phyloP scores from a whole-genome alignment of 2,888 invertebrate genomes.

The Tenthredo mesomela region DNA sequence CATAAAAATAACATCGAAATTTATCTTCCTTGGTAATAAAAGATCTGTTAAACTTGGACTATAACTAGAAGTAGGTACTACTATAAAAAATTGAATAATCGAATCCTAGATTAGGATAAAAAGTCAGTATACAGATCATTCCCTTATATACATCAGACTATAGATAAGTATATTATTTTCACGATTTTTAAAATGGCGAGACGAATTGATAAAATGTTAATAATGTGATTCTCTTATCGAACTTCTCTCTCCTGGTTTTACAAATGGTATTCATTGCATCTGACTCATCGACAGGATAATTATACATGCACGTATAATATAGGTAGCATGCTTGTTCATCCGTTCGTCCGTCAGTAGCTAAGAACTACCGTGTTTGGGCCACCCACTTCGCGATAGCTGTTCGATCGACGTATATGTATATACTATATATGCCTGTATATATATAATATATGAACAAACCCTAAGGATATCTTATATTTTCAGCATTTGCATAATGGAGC shows the following conservation, averaged over 20 bases:
- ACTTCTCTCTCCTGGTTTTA: neutral
- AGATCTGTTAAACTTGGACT: neutral
- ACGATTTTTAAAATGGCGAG: neutral
- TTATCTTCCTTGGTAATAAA: neutral
- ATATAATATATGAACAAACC: slow-evolving; percentile 30
- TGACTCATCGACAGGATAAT: slow-evolving; percentile 71
- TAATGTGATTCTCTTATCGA: slow-evolving; percentile 4
- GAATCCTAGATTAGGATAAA: neutral
- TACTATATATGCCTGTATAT: neutral
- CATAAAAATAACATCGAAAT: neutral
- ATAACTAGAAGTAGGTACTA: neutral
- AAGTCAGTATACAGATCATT: neutral
- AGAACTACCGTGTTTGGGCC: slow-evolving; percentile 57
- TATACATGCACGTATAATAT: slow-evolving; percentile 62
- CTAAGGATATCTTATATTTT: slow-evolving; percentile 51
- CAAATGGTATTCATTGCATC: slow-evolving; percentile 34
- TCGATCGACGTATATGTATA: slow-evolving; percentile 30
- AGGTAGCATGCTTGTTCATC: slow-evolving; percentile 55
- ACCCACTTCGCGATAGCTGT: slow-evolving; percentile 58
- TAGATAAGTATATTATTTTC: neutral
- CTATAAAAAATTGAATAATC: neutral
- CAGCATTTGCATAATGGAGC: slow-evolving; percentile 59
- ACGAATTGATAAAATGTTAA: neutral
- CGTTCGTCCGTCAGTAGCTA: slow-evolving; percentile 56
- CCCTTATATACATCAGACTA: neutral